These are phyloP conservation scores for Dastarcus helophoroides DNA, from an alignment of 2,888 invertebrate species.

Conservation along the genomic window DNA sequence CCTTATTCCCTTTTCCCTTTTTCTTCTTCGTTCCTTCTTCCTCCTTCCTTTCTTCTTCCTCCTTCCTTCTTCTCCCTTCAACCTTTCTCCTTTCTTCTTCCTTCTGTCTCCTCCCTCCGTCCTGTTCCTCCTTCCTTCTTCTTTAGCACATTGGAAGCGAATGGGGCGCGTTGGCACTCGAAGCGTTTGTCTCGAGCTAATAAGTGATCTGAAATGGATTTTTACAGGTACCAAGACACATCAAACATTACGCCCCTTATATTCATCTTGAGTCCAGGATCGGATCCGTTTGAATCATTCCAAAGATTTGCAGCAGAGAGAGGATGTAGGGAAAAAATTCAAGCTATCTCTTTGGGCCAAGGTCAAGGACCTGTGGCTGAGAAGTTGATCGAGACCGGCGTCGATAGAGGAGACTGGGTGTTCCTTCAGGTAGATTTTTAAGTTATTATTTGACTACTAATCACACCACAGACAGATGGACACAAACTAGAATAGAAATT, in stretches of 20 bases:
- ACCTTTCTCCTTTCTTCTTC: too few species aligned
- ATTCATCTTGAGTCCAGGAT: constrained; percentile 79
- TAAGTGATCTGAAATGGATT: constrained; percentile 3
- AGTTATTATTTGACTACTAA: too few species aligned
- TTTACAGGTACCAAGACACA: constrained; percentile 57
- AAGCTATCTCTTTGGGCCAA: constrained; percentile 79
- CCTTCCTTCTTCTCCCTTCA: too few species aligned
- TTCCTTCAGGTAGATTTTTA: constrained; percentile 58
- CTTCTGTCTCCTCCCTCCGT: too few species aligned
- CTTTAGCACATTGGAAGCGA: too few species aligned
- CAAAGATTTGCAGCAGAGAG: constrained; percentile 69
- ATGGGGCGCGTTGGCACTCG: too few species aligned
- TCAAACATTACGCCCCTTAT: constrained; percentile 64
- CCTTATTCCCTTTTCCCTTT: too few species aligned
- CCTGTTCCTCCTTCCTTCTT: too few species aligned
- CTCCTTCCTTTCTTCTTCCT: too few species aligned
- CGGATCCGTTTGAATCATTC: constrained; percentile 77
- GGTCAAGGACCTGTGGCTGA: constrained; percentile 88
- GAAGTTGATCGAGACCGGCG: constrained; percentile 60
- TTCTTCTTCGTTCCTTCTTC: too few species aligned
- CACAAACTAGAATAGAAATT: too few species aligned
- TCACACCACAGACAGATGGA: not conserved
- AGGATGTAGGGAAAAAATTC: constrained; percentile 55
- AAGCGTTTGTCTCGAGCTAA: too few species aligned
- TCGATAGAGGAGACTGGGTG: constrained; percentile 73